Evolutionary conservation across 2,888 invertebrate genomes (phyloP), one percentile per base, ranked within the genome.

Genomic region (Agrotis segetum): DNA sequence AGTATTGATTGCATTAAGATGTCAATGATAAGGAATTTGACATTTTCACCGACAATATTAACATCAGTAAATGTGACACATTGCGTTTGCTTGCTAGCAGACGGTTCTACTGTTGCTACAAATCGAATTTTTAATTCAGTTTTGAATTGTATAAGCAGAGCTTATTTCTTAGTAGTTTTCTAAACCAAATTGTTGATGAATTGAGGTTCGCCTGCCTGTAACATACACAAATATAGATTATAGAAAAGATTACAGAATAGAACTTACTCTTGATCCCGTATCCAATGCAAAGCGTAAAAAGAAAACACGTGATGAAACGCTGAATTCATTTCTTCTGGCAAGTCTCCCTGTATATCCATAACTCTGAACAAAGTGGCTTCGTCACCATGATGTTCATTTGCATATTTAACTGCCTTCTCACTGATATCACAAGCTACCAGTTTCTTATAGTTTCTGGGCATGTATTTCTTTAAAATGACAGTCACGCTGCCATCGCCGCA

Each of bases 401-500:
- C 98, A 87, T 96, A 97, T 16, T 96, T 92, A 2, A 98, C 93
- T 98, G 98, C 98, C 67, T 96, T 93, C 47, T 96, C 94, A 13
- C 98, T 98, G 61, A 98, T 94, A 87, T 98, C 98, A 4, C 97
- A 96, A 1, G 97, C 98, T 67, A 97, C 90, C 11, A 97, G 83
- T 69, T 92, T 91, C 0, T 88, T 90, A 49, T 96, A 96, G 9
- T 94, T 92, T 11, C 89, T 85, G 0, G 98, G 97, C 63, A 98
- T 85, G 73, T 96, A 92, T 0, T 97, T 97, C 72, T 97, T 92
- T 63, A 98, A 92, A 52, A 90, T 81, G 24, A 97, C 96, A 0
- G 85, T 79, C 17, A 98, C 97, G 85, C 97, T 97, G 0, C 98
- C 98, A 44, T 97, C 97, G 0, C 98, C 98, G 72, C 97, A 97